Evolutionary conservation across 2,888 invertebrate genomes (phyloP), one percentile per base, ranked within the genome.

Genomic region (Andrena fulva): DNA sequence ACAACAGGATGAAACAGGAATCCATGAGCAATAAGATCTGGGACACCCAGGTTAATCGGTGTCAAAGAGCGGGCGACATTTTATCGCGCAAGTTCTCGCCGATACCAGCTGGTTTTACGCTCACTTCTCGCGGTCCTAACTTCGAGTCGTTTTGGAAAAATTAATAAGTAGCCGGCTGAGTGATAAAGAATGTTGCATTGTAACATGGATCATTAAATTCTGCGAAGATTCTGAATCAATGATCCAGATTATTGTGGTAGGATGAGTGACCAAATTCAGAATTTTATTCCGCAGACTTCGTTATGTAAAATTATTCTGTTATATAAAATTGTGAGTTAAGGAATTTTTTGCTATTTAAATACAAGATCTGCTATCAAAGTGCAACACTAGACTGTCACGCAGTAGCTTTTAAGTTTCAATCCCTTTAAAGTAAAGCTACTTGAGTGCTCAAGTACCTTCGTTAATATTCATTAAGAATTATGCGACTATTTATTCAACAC

Each of bases 41-140:
- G 33, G 73, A 35, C 66, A 29, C 16, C 54, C 48, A 35, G 66
- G 56, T 73, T 59, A 78, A 79, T 77, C 56, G 27, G 27, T 68
- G 63, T 84, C 69, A 77, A 42, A 68, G 35, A 54, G 56, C 31
- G 42, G 59, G 35, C 48, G 85, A 80, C 86, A 86, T 86, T 85
- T 86, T 79, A 80, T 60, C 56, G 12, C 24, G 33, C 5, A 35
- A 72, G 66, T 68, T 63, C n/a, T 29, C 20, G 56, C 31, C 67
- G 66, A 68, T 69, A 52, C 16, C 1, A 42, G 24, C 54, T 59
- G 66, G 4, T 35, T 24, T 35, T 42, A 24, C 60, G 16, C 48
- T 74, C 27, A 64, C 16, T 76, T 66, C 52, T 66, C 12, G 64
- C n/a, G 52, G 16, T 54, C 20, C 78, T 24, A 69, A 81, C 82